These are phyloP conservation scores for Ennomos quercinarius DNA, from an alignment of 2,888 invertebrate genomes.

Conservation along the genomic window DNA sequence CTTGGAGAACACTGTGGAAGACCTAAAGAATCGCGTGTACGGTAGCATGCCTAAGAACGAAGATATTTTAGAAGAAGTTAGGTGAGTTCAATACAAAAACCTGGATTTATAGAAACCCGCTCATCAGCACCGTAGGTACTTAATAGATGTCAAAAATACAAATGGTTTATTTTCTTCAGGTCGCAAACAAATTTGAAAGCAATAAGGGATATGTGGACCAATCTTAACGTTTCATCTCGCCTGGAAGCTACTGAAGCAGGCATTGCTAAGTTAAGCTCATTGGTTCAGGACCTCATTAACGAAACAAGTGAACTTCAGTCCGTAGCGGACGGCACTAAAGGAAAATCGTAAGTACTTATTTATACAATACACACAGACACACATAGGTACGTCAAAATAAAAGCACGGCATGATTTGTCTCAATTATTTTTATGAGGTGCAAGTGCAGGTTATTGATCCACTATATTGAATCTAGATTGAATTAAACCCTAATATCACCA, in stretches of 20 bases:
- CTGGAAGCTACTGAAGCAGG: slow-evolving; percentile 87
- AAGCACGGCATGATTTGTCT: no score
- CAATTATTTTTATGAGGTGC: no score
- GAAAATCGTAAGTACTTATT: no score
- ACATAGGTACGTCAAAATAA: no score
- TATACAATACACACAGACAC: no score
- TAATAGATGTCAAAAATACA: no score
- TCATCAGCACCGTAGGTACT: no score
- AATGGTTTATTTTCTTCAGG: slow-evolving; percentile 50
- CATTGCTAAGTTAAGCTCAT: slow-evolving; percentile 85
- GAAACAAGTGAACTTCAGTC: slow-evolving; percentile 60
- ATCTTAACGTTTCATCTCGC: slow-evolving; percentile 86
- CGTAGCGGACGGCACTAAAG: slow-evolving; percentile 10
- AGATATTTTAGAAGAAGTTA: slow-evolving; percentile 72
- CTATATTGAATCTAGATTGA: no score
- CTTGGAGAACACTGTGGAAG: slow-evolving; percentile 66
- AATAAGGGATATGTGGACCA: slow-evolving; percentile 88
- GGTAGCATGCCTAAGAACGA: slow-evolving; percentile 75
- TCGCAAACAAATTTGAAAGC: slow-evolving; percentile 77
- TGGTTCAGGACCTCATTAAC: slow-evolving; percentile 85
- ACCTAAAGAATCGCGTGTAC: slow-evolving; percentile 70
- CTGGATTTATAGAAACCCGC: neutral
- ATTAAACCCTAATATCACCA: no score
- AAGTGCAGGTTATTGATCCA: no score
- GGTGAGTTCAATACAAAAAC: slow-evolving; percentile 47